A percentile compares a stretch with the other conserved stretches of the same genome.
These are phyloP conservation scores for Catocala sponsa DNA, from an alignment of 2,888 invertebrate genomes.

Conservation along the genomic window DNA sequence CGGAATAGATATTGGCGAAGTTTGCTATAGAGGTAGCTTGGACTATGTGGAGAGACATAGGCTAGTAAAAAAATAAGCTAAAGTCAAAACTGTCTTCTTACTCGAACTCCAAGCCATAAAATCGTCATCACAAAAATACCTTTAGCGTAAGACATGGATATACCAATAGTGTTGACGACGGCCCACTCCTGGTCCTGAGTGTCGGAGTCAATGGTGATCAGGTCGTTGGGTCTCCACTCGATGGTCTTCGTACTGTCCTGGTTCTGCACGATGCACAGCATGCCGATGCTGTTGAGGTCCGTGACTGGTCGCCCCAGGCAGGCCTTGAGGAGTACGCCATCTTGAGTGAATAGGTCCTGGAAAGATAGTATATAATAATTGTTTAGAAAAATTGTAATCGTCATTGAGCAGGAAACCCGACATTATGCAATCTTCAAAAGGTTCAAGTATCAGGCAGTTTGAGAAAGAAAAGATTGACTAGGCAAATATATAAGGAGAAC, in stretches of 20 bases:
- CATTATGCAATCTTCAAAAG: no score
- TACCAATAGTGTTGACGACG: slow-evolving; percentile 92
- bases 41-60: no score
- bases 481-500: no score
- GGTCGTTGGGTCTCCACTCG: slow-evolving; percentile 95
- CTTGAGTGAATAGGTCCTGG: slow-evolving; percentile 93
- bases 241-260: slow-evolving; percentile 89
- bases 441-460: no score
- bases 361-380: background rate
- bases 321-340: slow-evolving; percentile 92
- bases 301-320: slow-evolving; percentile 89
- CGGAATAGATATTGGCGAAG: no score
- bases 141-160: slow-evolving; percentile 52
- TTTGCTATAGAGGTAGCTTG: no score
- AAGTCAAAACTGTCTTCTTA: background rate
- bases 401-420: no score
- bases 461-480: no score
- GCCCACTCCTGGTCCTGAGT: slow-evolving; percentile 95
- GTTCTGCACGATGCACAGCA: slow-evolving; percentile 90
- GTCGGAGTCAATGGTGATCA: slow-evolving; percentile 92
- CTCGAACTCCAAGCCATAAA: slow-evolving; percentile 13
- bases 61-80: background rate
- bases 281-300: slow-evolving; percentile 90
- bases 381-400: no score
- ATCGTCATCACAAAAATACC: slow-evolving; percentile 30